A percentile compares a stretch with the other conserved stretches of the same genome.
Conservation (phyloP, 2,888 invertebrate species). For the Calameuta pallipes region DNA sequence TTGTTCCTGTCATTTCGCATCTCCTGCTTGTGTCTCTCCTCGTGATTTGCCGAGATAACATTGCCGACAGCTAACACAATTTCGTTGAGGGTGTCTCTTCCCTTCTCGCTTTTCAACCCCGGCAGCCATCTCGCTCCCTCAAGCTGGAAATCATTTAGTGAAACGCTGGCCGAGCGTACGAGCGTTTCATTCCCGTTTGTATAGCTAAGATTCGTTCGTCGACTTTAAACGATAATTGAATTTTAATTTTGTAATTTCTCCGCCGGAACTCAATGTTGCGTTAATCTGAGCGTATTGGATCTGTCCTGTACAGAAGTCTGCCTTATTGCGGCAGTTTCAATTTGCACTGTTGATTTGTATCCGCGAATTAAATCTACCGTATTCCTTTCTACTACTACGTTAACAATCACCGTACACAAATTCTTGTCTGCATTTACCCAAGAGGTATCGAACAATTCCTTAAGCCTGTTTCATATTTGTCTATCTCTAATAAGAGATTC, state of each 20-base stretch:
- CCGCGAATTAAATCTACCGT: slow-evolving; percentile 23
- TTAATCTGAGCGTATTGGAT: slow-evolving; percentile 28
- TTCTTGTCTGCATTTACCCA: not conserved
- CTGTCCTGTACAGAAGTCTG: slow-evolving; percentile 18
- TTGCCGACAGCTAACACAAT: slow-evolving; percentile 43
- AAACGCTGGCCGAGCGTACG: slow-evolving; percentile 30
- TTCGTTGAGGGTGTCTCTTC: slow-evolving; percentile 28
- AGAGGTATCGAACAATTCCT: not conserved
- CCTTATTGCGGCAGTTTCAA: slow-evolving; percentile 14
- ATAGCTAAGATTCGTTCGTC: not conserved
- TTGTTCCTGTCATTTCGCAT: slow-evolving; percentile 47
- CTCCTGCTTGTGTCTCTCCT: slow-evolving; percentile 33
- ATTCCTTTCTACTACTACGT: not conserved
- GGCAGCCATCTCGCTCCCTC: not conserved
- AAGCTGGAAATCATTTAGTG: slow-evolving; percentile 35
- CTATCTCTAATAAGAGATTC: not conserved
- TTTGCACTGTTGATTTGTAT: slow-evolving; percentile 26
- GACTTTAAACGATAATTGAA: slow-evolving; percentile 45
- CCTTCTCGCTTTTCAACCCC: not conserved
- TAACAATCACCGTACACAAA: not conserved
- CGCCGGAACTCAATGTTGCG: slow-evolving; percentile 28
- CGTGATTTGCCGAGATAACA: slow-evolving; percentile 41
- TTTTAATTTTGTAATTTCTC: slow-evolving; percentile 53
- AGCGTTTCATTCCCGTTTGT: not conserved
- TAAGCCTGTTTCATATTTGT: not conserved